Conservation (phyloP, 2,888 invertebrate species). For the Drosophila robusta region DNA sequence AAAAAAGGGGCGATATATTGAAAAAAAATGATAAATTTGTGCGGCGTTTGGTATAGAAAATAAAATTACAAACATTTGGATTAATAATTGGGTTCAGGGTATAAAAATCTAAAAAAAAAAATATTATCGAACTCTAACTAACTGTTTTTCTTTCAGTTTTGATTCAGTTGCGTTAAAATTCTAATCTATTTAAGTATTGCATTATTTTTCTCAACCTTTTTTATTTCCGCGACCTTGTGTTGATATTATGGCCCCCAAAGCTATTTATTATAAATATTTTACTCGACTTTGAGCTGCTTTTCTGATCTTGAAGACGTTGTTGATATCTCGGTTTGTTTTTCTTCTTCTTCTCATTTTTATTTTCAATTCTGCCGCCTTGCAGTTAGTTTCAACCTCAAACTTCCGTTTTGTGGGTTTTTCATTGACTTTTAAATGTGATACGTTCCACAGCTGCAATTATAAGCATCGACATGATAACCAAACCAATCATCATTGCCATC, state of each 20-base stretch:
- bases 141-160: no score
- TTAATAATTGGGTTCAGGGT: no score
- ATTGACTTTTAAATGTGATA: conserved; percentile 29
- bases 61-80: no score
- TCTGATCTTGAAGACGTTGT: conserved; percentile 13
- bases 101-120: no score
- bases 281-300: conserved; percentile 12
- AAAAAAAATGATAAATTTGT: no score
- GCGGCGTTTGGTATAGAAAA: no score
- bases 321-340: not conserved
- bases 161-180: no score
- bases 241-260: not conserved
- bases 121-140: no score
- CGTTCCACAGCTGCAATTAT: conserved; percentile 22
- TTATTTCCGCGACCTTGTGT: not conserved
- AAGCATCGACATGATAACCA: no score
- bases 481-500: conserved; percentile 22
- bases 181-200: no score
- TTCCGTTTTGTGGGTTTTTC: conserved; percentile 47
- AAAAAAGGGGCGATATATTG: no score
- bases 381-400: conserved; percentile 42
- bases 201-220: not conserved
- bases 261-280: not conserved
- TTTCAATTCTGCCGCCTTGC: not conserved
- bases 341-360: not conserved